These are phyloP conservation scores for Epinephelus fuscoguttatus DNA, from an alignment of 2,113 vertebrate genomes.

Conservation along the genomic window DNA sequence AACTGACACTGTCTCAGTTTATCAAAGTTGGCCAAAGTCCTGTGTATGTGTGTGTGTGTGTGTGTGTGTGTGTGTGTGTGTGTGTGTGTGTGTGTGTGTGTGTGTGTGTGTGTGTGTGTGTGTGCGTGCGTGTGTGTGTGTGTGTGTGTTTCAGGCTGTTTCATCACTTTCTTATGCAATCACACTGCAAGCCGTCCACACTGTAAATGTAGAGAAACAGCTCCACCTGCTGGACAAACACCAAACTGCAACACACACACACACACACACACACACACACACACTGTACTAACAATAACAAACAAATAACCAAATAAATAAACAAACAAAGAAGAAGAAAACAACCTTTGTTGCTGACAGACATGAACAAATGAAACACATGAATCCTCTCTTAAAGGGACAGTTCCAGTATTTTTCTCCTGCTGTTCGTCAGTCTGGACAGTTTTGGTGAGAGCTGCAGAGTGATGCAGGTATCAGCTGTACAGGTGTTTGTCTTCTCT, in stretches of 20 bases:
- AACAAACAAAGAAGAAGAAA: too few relatives aligned
- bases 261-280: background rate
- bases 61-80: slow-evolving; percentile 1
- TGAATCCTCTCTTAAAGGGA: too few relatives aligned
- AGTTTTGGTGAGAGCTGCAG: too few relatives aligned
- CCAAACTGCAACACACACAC: background rate
- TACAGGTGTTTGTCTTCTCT: too few relatives aligned
- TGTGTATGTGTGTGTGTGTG: background rate
- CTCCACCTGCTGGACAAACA: slow-evolving; percentile 58
- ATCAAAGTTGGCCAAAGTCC: slow-evolving; percentile 14
- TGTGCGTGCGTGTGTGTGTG: slow-evolving; percentile 14
- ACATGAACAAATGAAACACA: too few relatives aligned
- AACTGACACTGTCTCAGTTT: background rate
- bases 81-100: slow-evolving; percentile 33
- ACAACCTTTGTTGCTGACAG: too few relatives aligned
- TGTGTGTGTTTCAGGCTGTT: slow-evolving; percentile 64
- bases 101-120: slow-evolving; percentile 35
- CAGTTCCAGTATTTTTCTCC: too few relatives aligned
- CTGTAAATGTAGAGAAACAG: background rate
- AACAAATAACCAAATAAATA: too few relatives aligned
- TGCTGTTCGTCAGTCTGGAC: too few relatives aligned
- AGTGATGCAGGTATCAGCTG: too few relatives aligned
- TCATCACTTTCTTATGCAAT: slow-evolving; percentile 81
- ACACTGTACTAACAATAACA: too few relatives aligned
- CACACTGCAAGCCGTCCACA: slow-evolving; percentile 31